Base-by-base conservation (phyloP, 37 sponge, comb jelly and placozoan species). In the Amphimedon queenslandica region DNA sequence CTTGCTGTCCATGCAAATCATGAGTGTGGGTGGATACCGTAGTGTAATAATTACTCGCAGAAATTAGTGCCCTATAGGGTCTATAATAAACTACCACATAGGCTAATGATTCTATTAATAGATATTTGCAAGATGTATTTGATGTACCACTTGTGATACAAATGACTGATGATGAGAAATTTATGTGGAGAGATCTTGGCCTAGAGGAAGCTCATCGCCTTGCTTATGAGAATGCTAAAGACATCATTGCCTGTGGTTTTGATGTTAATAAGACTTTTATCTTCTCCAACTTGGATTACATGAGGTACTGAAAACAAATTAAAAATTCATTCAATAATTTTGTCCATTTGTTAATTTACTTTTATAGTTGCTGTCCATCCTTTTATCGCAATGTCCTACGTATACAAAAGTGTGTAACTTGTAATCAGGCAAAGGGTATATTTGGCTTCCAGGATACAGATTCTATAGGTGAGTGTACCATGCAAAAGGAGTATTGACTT, bases 121-220 rank as follows among this genome's bases (percentile, higher is more conserved):
- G 99, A 74, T 90, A 94, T 70, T 87, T 99, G 29, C 99, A 99
- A 63, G 99, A 99, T 55, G 93, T 90, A 53, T 99, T 99, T 88
- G 94, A 99, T 67, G 96, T 99, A 0, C 99, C 99, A 0, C 88
- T 99, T 38, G 94, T 99, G 53, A 71, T 99, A 37, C 99, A 99
- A 75, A 74, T 99, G 88, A 99, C 99, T 34, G 99, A 99, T 56
- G 99, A 99, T 71, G 99, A 99, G 64, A 99, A 99, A 84, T 95
- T 95, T 55, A 79, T 99, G 67, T 99, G 99, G 99, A 95, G 90
- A 42, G 96, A 95, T 58, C 75, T 94, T 32, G 42, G 29, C 8
- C 66, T 90, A 23, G 99, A 99, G 47, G 93, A 99, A 68, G 88
- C 94, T 5, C 77, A 99, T 74, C 74, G 85, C 0, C 72, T 99